Evolutionary conservation across 2,888 invertebrate species (phyloP).

Genomic region (Cryptophagus acutangulus): DNA sequence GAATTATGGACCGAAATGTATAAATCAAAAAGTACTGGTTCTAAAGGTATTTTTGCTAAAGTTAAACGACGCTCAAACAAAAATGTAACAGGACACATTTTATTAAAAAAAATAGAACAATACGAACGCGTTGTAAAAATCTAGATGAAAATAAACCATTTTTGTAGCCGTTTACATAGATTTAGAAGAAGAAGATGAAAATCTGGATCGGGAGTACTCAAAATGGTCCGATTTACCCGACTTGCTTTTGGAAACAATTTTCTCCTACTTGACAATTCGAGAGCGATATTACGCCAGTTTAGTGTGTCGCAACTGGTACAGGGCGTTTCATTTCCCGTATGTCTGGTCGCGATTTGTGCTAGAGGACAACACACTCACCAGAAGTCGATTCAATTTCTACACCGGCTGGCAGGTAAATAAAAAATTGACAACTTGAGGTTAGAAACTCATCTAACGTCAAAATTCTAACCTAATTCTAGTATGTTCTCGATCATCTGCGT

Average conservation of each 20-base stretch:
- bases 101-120: constrained; percentile 1
- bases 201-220: constrained; percentile 48
- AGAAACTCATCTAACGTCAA: not conserved
- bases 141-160: too few relatives aligned
- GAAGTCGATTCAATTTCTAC: constrained; percentile 73
- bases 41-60: constrained; percentile 28
- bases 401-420: constrained; percentile 67
- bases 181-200: constrained; percentile 43
- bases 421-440: constrained; percentile 1
- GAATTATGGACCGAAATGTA: constrained; percentile 42
- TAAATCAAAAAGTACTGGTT: constrained; percentile 32
- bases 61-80: too few relatives aligned
- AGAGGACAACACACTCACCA: constrained; percentile 67
- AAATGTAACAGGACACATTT: constrained; percentile 20
- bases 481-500: constrained; percentile 68
- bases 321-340: constrained; percentile 65
- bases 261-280: constrained; percentile 60
- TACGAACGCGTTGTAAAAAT: constrained; percentile 20
- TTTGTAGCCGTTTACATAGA: constrained; percentile 42
- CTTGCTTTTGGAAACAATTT: constrained; percentile 67
- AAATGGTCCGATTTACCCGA: constrained; percentile 67
- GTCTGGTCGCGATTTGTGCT: constrained; percentile 73
- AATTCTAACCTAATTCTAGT: constrained; percentile 43
- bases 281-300: constrained; percentile 71
- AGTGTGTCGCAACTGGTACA: constrained; percentile 62